phyloP scores from a whole-genome alignment of 2,888 invertebrate species.

The Agrenia bidenticulata region DNA sequence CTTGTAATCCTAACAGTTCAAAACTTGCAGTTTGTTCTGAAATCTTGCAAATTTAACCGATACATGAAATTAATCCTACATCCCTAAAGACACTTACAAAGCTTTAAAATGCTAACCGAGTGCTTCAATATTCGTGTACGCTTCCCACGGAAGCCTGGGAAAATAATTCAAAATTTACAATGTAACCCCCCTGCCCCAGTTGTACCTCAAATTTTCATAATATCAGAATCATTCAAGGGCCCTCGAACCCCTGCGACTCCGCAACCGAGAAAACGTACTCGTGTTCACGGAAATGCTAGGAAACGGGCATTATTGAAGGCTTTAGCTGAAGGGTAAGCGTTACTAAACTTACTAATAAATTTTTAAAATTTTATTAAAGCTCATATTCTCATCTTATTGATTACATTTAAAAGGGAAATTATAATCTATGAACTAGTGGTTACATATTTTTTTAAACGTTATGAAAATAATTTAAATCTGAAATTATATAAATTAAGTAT shows the following conservation, averaged over 20 bases:
- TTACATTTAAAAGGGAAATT: too few relatives aligned
- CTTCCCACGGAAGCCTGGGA: slow-evolving; percentile 47
- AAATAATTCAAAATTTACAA: slow-evolving; percentile 25
- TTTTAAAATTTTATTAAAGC: too few relatives aligned
- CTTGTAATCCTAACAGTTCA: too few relatives aligned
- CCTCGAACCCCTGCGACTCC: slow-evolving; percentile 37
- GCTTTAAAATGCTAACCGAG: slow-evolving; percentile 46
- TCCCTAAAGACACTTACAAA: too few relatives aligned
- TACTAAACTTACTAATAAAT: not conserved
- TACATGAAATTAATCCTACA: too few relatives aligned
- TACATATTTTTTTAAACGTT: too few relatives aligned
- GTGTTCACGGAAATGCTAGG: slow-evolving; percentile 33
- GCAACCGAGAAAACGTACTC: slow-evolving; percentile 27
- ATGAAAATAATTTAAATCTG: too few relatives aligned
- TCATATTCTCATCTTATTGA: too few relatives aligned
- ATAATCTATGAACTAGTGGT: too few relatives aligned
- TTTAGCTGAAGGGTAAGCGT: slow-evolving; percentile 45
- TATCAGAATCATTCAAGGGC: slow-evolving; percentile 27
- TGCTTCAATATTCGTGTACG: slow-evolving; percentile 47
- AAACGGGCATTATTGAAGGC: slow-evolving; percentile 46
- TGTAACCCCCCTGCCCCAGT: not conserved
- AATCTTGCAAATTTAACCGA: too few relatives aligned
- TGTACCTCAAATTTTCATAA: slow-evolving; percentile 4
- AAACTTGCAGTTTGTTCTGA: too few relatives aligned
- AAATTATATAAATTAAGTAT: too few relatives aligned